These are phyloP conservation scores for Psylliodes chrysocephalus DNA, from an alignment of 2,888 invertebrate genomes.

Conservation along the genomic window DNA sequence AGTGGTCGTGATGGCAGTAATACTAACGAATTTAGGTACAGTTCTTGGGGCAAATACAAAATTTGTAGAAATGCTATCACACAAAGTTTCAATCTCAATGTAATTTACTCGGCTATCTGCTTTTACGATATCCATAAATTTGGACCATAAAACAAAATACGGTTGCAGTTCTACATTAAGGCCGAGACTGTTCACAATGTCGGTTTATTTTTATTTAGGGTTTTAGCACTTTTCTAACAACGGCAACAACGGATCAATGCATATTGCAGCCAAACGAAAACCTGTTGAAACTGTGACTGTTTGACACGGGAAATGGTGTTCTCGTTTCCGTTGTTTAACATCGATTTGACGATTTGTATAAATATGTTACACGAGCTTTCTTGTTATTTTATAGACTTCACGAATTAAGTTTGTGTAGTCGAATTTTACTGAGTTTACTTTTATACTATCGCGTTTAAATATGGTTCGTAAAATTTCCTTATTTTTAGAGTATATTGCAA, in stretches of 20 bases:
- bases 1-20: no score
- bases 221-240: slow-evolving; percentile 25
- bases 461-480: no score
- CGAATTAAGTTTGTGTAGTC: no score
- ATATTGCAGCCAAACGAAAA: not conserved
- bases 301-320: not conserved
- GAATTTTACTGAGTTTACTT: no score
- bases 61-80: slow-evolving; percentile 25
- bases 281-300: slow-evolving; percentile 3
- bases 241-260: slow-evolving; percentile 4
- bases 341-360: no score
- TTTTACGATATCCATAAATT: slow-evolving; percentile 31
- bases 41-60: not conserved
- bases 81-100: slow-evolving; percentile 32
- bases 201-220: slow-evolving; percentile 26
- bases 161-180: slow-evolving; percentile 24
- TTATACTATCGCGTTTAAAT: no score
- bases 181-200: slow-evolving; percentile 24
- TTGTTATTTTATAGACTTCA: no score
- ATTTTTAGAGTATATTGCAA: no score
- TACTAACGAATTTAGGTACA: no score
- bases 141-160: slow-evolving; percentile 27
- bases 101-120: slow-evolving; percentile 29
- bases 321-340: not conserved
- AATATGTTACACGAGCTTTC: no score